A percentile compares a stretch with the other conserved stretches of the same genome.
Conservation (phyloP, 35 echinoderm and acorn worm species). For the Patiria miniata region DNA sequence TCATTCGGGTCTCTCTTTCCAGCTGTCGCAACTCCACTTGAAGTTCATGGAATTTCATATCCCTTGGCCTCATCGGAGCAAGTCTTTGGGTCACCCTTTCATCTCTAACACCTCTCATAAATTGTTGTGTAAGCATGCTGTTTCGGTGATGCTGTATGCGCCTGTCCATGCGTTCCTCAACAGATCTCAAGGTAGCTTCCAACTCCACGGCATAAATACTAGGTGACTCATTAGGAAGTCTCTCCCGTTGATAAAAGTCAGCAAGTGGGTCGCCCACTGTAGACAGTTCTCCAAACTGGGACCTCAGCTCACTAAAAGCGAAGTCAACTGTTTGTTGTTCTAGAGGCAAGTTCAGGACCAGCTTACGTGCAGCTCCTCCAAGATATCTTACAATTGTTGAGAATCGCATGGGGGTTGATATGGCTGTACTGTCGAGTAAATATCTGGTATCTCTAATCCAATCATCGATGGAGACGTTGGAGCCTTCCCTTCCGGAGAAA, state of each 20-base stretch:
- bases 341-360: slow-evolving; percentile 29
- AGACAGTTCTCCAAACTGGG: slow-evolving; percentile 31
- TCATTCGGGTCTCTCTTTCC: too few species aligned
- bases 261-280: slow-evolving; percentile 18
- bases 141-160: too few species aligned
- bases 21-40: too few species aligned
- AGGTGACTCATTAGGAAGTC: not conserved
- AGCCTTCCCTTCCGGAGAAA: slow-evolving; percentile 8
- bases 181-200: not conserved
- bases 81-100: too few species aligned
- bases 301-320: slow-evolving; percentile 15
- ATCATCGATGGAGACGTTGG: slow-evolving; percentile 4
- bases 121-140: too few species aligned
- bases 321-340: slow-evolving; percentile 8
- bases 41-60: too few species aligned
- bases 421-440: not conserved
- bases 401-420: not conserved
- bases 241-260: slow-evolving; percentile 13
- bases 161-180: not conserved
- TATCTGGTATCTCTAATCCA: slow-evolving; percentile 44
- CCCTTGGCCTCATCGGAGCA: too few species aligned
- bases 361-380: slow-evolving; percentile 16
- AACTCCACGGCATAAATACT: not conserved
- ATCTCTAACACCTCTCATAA: too few species aligned
- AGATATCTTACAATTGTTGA: not conserved